Conservation (phyloP, 2,888 invertebrate genomes). For the Lasioglossum oenotherae region DNA sequence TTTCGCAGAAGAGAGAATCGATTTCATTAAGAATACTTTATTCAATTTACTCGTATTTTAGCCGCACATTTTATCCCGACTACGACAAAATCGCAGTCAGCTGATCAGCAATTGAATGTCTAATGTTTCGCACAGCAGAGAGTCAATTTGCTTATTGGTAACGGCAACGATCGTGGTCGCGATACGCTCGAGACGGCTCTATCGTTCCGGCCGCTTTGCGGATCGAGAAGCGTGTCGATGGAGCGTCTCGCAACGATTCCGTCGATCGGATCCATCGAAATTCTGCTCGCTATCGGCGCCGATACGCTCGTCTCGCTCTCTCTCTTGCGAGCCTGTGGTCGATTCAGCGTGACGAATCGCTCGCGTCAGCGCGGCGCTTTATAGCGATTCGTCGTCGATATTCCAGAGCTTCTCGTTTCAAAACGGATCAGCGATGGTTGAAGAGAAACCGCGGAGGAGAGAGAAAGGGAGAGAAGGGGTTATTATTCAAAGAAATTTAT, state of each 20-base stretch:
- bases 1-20: no score
- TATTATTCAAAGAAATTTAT: slow-evolving; percentile 44
- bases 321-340: background rate
- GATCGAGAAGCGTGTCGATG: slow-evolving; percentile 26
- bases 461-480: background rate
- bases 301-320: background rate
- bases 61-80: no score
- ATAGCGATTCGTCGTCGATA: slow-evolving; percentile 17
- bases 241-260: slow-evolving; percentile 13
- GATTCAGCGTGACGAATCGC: slow-evolving; percentile 23
- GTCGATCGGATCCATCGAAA: slow-evolving; percentile 17
- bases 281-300: background rate
- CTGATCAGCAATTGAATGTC: background rate
- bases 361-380: slow-evolving; percentile 14
- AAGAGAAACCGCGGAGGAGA: background rate
- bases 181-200: slow-evolving; percentile 7
- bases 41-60: no score
- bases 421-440: background rate
- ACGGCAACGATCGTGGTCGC: background rate
- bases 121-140: background rate
- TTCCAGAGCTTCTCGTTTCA: background rate
- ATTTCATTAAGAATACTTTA: no score
- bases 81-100: background rate
- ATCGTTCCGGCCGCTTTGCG: slow-evolving; percentile 26
- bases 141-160: background rate